phyloP scores from a whole-genome alignment of 1,140 invertebrate species.

The Kradibia gibbosae region DNA sequence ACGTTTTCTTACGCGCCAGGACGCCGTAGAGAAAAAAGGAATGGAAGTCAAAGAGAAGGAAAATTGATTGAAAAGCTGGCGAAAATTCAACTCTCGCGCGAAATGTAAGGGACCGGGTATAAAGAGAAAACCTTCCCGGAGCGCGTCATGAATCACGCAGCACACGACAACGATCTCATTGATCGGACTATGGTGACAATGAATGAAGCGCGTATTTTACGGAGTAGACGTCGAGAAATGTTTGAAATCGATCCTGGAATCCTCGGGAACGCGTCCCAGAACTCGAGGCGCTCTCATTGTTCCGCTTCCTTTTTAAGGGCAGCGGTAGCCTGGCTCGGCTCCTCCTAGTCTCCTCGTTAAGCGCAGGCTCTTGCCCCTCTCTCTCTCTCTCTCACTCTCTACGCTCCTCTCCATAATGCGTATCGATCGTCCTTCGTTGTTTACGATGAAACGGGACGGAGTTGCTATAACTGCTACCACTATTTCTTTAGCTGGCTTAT shows the following conservation, averaged over 20 bases:
- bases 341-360: slow-evolving; percentile 32
- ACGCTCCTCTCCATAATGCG: not conserved
- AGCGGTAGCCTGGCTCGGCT: not conserved
- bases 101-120: not conserved
- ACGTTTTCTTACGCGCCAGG: not conserved
- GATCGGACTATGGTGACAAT: slow-evolving; percentile 5
- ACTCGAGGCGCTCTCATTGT: not conserved
- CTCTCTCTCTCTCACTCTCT: not conserved
- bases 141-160: slow-evolving; percentile 24
- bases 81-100: slow-evolving; percentile 36
- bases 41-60: not conserved
- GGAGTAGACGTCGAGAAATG: not conserved
- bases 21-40: slow-evolving; percentile 1
- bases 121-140: not conserved
- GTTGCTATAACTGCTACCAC: not conserved
- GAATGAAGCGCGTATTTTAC: slow-evolving; percentile 22
- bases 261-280: not conserved
- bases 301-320: not conserved
- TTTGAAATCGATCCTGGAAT: slow-evolving; percentile 6
- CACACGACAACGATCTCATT: not conserved
- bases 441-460: slow-evolving; percentile 10
- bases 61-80: slow-evolving; percentile 38
- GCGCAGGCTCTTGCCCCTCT: slow-evolving; percentile 5
- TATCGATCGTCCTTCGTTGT: slow-evolving; percentile 11
- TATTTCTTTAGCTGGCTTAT: not conserved